These are phyloP conservation scores for Lanius ludovicianus DNA, from an alignment of 2,113 vertebrate species.

Conservation along the genomic window DNA sequence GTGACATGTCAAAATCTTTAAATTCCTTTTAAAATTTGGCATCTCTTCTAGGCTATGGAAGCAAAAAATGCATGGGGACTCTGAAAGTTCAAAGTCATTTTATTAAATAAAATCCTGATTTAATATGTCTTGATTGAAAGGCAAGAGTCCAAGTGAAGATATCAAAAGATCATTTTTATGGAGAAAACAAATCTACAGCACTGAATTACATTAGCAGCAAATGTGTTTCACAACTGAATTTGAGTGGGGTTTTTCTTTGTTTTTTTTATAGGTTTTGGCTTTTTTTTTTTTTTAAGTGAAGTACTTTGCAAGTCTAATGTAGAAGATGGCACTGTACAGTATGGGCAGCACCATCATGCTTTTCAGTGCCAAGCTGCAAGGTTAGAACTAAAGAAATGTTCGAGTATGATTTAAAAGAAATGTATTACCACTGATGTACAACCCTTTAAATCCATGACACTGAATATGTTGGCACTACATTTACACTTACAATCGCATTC, in stretches of 20 bases:
- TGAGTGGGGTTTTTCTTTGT: background rate
- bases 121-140: background rate
- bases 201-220: background rate
- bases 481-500: background rate
- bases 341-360: background rate
- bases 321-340: background rate
- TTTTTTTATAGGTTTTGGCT: too few species aligned
- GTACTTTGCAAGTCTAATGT: background rate
- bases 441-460: background rate
- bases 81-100: background rate
- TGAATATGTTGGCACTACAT: background rate
- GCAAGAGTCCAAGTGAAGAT: background rate
- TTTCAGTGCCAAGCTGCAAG: background rate
- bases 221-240: background rate
- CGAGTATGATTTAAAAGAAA: background rate
- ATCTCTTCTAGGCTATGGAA: background rate
- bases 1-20: background rate
- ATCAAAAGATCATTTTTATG: background rate
- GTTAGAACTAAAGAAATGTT: background rate
- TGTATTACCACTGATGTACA: background rate
- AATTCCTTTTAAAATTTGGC: background rate
- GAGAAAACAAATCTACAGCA: background rate
- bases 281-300: background rate
- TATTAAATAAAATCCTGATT: background rate
- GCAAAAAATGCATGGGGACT: background rate